Base-by-base conservation (phyloP, 2,113 vertebrate species). In the Columba janthina region DNA sequence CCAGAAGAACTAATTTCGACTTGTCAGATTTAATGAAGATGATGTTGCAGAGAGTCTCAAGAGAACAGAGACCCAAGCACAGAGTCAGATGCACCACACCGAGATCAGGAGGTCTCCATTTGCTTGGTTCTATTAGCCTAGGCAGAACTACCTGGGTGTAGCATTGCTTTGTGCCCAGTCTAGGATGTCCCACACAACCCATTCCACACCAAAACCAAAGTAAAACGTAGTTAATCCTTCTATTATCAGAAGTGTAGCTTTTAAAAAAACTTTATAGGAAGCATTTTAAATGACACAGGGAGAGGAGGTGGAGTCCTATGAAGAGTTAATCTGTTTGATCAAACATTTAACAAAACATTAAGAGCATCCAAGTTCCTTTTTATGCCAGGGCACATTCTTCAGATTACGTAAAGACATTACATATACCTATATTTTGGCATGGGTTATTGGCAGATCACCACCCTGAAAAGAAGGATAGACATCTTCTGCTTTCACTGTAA, bases 401-500 rank as follows among this genome's bases (percentile, higher is more conserved):
- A 69, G n/a, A 75, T 84, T 86, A 62, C 24, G 8, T 61, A 66
- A 90, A 77, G 61, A 25, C 15, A 60, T 80, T 67, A 86, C 46
- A 60, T 36, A 67, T 74, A 81, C 32, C 48, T 80, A 17, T 58
- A 84, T 90, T 94, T 65, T 10, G 0, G 28, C 6, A 0, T 21
- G 56, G 34, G 12, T 53, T 91, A 86, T 64, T 85, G 90, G 67
- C 2, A 38, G 34, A 88, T 77, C 72, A 64, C 64, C 90, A 60
- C 9, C 60, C 79, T 88, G 77, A 94, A 92, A 88, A 3, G 32
- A 65, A 92, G 40, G 38, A 69, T 48, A 65, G 88, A 88, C 21
- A 31, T 90, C 89, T 87, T 95, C 61, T 94, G 72, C 79, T 85
- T 74, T 70, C 64, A 67, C 64, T 88, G 65, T 94, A 95, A 96